Conservation (phyloP, 2,797 vertebrate genomes). For the Sebastes hubbsi region DNA sequence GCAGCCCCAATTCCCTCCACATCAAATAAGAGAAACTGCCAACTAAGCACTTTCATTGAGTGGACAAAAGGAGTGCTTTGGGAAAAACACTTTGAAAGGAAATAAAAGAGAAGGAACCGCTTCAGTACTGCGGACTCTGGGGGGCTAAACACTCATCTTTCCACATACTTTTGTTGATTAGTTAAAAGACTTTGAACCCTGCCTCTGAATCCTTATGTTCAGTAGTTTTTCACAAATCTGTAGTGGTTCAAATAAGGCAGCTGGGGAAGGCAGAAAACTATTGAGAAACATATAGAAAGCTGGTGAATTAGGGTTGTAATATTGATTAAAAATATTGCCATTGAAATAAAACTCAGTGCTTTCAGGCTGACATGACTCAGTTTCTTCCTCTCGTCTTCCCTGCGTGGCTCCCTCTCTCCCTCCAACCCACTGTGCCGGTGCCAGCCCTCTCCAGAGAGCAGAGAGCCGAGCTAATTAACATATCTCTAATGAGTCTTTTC, state of each 20-base stretch:
- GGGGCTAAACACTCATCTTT: conserved; percentile 62
- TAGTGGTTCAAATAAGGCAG: conserved; percentile 17
- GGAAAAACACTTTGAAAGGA: conserved; percentile 75
- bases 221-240: conserved; percentile 27
- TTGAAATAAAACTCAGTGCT: conserved; percentile 6
- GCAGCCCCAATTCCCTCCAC: conserved; percentile 66
- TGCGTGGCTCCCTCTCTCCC: conserved; percentile 43
- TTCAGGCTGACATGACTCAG: conserved; percentile 45
- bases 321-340: conserved; percentile 7
- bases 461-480: conserved; percentile 83
- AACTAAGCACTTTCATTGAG: conserved; percentile 83
- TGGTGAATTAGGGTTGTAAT: background rate
- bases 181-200: conserved; percentile 55
- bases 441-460: conserved; percentile 75
- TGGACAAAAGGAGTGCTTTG: conserved; percentile 78
- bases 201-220: conserved; percentile 36
- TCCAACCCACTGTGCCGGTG: conserved; percentile 58
- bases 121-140: conserved; percentile 57
- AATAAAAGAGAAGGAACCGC: conserved; percentile 66
- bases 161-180: conserved; percentile 63
- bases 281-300: background rate
- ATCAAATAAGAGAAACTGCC: conserved; percentile 81
- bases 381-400: conserved; percentile 48
- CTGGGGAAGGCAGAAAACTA: conserved; percentile 8
- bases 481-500: conserved; percentile 87